Evolutionary conservation across 2,113 vertebrate genomes (phyloP).

Genomic region (Chitala chitala): DNA sequence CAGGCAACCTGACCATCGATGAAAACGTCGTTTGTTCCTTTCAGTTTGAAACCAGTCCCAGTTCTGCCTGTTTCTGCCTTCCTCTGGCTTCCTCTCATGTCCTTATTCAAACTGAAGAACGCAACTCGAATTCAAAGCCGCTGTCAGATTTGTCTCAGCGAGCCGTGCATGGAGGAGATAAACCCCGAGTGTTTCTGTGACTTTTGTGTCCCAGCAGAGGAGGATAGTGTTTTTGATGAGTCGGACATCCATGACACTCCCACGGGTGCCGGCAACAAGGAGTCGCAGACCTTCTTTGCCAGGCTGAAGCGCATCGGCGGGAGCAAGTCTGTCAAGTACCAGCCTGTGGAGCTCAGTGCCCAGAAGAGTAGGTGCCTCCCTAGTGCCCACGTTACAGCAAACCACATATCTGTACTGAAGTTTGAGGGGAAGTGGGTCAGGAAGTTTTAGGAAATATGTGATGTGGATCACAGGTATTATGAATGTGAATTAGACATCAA

Average conservation of each 20-base stretch:
- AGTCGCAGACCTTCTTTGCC: conserved; percentile 98
- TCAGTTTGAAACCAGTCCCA: too few relatives aligned
- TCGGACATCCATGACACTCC: conserved; percentile 98
- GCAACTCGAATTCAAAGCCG: too few relatives aligned
- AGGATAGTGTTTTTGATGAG: conserved; percentile 99
- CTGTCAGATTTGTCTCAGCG: too few relatives aligned
- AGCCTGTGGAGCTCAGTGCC: conserved; percentile 93
- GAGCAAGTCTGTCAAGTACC: conserved; percentile 98
- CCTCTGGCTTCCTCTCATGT: too few relatives aligned
- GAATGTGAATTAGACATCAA: neutral
- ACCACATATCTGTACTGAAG: neutral
- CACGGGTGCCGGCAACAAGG: conserved; percentile 90
- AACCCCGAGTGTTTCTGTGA: neutral
- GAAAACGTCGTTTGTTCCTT: too few relatives aligned
- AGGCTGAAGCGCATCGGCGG: conserved; percentile 96
- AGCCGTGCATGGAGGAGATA: too few relatives aligned
- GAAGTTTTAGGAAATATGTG: neutral
- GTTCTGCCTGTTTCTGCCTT: too few relatives aligned
- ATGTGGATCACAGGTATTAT: neutral
- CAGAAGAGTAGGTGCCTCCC: conserved; percentile 85
- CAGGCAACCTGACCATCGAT: too few relatives aligned
- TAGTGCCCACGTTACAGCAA: neutral
- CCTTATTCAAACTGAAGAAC: too few relatives aligned
- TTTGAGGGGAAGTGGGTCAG: neutral
- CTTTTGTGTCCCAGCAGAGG: conserved; percentile 70